Base-by-base conservation (phyloP, 2,888 invertebrate genomes). In the Zelleria hepariella region DNA sequence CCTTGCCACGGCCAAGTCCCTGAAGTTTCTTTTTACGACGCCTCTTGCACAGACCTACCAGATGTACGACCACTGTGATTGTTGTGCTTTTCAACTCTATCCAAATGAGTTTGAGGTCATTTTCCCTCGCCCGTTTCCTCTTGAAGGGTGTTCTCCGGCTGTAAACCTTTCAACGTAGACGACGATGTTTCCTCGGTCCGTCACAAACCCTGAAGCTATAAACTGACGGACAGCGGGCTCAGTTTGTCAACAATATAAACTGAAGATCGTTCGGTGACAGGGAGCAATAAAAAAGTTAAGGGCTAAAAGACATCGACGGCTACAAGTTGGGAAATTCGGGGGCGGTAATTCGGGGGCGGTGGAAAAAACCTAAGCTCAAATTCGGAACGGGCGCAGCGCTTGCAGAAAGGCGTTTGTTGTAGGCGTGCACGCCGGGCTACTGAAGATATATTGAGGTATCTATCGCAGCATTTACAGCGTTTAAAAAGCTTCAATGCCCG, bases 231-330 rank as follows among this genome's bases (percentile, higher is more conserved):
- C 70, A 65, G 66, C 68, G 68, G 68, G 67, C 67, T 68, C 65
- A 70, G 71, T 74, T 75, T 79, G 79, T 77, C 77, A 80, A 80
- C 78, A 75, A 75, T 74, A 80, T 75, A 72, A 77, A 78, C 69
- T 67, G 66, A 66, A 73, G 71, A 68, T 66, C 65, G 67, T 63
- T 54, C 32, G 60, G 61, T 65, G 57, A 48, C 57, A 42, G 32
- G 32, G 15, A 42, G 32, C 47, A 24, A 18, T 57, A 57, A 57
- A 57, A 32, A 21, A 21, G 20, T 2, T 27, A 15, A 23, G 53
- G 0, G 23, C 8, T 24, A 10, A 20, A 20, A 20, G 20, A 20
- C 23, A 10, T 51, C 23, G 3, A 51, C 51, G 23, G 18, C 20
- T 23, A 8, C 8, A 51, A 51, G 10, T 51, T 51, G 10, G 21